phyloP scores from a whole-genome alignment of 2,888 invertebrate species.

The Pocota personata region DNA sequence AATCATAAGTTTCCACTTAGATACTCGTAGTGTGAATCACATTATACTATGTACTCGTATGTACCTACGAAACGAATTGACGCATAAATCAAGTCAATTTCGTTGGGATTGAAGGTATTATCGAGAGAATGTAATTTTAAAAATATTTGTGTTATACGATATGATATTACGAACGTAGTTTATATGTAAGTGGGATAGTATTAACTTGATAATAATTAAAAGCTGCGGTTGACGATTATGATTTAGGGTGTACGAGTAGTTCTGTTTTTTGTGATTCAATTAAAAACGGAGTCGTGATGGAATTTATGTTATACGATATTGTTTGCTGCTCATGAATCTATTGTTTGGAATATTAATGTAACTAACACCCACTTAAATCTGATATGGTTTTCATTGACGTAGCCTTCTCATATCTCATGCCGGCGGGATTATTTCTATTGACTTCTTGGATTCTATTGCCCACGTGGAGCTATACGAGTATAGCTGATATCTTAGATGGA shows the following conservation, averaged over 20 bases:
- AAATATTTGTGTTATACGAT: background rate
- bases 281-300: background rate
- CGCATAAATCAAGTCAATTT: constrained; percentile 36
- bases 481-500: no score
- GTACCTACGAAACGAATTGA: background rate
- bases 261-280: background rate
- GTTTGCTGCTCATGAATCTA: background rate
- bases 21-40: background rate
- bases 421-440: no score
- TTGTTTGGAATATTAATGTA: background rate
- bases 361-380: background rate
- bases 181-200: background rate
- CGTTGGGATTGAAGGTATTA: constrained; percentile 6
- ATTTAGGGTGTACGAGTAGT: background rate
- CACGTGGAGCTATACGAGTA: no score
- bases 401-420: no score
- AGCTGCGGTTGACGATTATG: background rate
- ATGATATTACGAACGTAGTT: background rate
- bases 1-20: constrained; percentile 27
- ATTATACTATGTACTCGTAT: background rate
- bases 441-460: background rate
- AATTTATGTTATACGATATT: constrained; percentile 15
- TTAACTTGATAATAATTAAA: background rate
- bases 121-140: background rate
- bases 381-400: background rate